Base-by-base conservation (phyloP, 1,140 invertebrate genomes). In the Drosophila bocki region DNA sequence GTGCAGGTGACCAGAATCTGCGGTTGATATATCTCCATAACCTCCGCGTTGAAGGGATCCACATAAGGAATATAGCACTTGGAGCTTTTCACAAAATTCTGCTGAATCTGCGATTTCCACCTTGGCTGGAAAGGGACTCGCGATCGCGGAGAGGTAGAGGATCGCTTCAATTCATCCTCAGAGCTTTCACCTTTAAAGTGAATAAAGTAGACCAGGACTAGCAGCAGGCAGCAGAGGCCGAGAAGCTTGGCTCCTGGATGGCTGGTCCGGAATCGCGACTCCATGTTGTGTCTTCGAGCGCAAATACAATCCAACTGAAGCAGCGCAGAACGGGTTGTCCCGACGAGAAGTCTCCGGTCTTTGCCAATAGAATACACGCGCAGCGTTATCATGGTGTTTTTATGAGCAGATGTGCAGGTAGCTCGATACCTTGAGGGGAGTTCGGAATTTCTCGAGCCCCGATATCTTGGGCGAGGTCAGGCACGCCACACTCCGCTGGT, bases 1-100 rank as follows among this genome's bases (percentile, higher is more conserved):
- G 93, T 92, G 79, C 96, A 96, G 0, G 92, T 63, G 22, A 95
- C 93, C 42, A 94, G 94, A 50, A 93, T 93, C 51, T 94, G 92
- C 22, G 94, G 93, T 42, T 93, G 93, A 15, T 95, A 94, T 58
- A 94, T 94, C 48, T 93, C 82, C 56, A 93, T 93, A 2, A 96
- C 95, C 15, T 95, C 95, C 17, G 94, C 88, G 75, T 96, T 95
- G 69, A 95, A 94, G 0, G 96, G 95, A 80, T 96, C 94, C 45
- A 95, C 93, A 44, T 95, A 94, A 3, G 72, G 72, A 7, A 75
- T 75, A 4, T 32, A 44, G 11, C 70, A 75, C 19, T 63, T 35
- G 19, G 70, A 63, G n/a, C 70, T 75, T 8, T 56, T 50, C 3
- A 75, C 29, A 50, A 17, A 75, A 33, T 19, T 64, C 5, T 57